Evolutionary conservation across 2,113 vertebrate species (phyloP).

Genomic region (Notechis scutatus): DNA sequence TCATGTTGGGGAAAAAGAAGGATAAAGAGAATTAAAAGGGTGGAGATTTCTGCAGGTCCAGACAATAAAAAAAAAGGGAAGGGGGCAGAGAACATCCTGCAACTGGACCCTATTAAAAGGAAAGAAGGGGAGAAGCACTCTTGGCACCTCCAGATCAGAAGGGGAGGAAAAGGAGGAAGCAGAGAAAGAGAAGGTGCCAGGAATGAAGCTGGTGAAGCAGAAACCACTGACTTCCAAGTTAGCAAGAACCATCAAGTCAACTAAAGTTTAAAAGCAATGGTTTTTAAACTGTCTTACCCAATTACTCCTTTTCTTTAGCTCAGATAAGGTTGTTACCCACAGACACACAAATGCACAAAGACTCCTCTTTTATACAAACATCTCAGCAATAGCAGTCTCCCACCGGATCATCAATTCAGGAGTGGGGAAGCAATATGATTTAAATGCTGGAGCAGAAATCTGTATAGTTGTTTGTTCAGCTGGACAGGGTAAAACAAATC

Average conservation of each 20-base stretch:
- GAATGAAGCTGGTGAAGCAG: background rate
- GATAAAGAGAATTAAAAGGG: background rate
- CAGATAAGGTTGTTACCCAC: background rate
- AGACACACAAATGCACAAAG: background rate
- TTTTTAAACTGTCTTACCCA: background rate
- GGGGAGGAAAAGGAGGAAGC: background rate
- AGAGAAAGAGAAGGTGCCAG: background rate
- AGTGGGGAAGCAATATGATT: background rate
- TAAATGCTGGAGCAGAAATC: background rate
- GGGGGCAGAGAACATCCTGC: background rate
- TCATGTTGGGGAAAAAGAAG: background rate
- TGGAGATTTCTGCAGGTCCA: background rate
- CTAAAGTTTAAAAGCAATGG: background rate
- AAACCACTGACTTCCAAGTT: background rate
- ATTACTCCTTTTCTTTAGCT: background rate
- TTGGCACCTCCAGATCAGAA: background rate
- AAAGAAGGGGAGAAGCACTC: background rate
- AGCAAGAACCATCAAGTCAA: background rate
- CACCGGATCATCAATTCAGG: background rate
- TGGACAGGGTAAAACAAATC: background rate
- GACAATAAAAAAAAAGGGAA: background rate
- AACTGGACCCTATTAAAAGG: background rate
- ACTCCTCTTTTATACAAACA: background rate
- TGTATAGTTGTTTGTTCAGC: background rate
- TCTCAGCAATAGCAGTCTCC: background rate